Percentiles rank a stretch among this genome's conserved stretches.
phyloP scores from a whole-genome alignment of 2,888 invertebrate genomes.

The Morinoia aosen region DNA sequence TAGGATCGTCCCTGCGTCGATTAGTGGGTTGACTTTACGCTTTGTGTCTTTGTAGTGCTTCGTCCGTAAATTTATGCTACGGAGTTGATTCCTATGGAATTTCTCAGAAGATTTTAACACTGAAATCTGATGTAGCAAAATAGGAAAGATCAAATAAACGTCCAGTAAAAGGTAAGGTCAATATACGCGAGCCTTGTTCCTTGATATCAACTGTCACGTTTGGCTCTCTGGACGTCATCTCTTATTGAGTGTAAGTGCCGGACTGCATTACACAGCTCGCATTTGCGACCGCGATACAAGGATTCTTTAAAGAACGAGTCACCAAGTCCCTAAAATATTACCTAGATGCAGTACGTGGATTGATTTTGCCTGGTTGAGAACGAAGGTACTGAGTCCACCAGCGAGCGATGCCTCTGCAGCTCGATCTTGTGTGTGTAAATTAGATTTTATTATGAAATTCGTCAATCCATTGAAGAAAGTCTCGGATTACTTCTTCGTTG shows the following conservation, averaged over 20 bases:
- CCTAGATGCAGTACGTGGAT: background rate
- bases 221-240: background rate
- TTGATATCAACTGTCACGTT: background rate
- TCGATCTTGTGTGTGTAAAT: background rate
- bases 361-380: background rate
- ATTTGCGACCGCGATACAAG: background rate
- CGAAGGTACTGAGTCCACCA: background rate
- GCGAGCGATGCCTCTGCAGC: background rate
- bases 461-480: too few relatives aligned
- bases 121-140: background rate
- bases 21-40: background rate
- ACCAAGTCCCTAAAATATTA: background rate
- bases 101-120: background rate
- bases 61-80: background rate
- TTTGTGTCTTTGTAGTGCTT: background rate
- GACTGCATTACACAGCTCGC: background rate
- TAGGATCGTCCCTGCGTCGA: background rate
- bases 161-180: background rate
- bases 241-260: background rate
- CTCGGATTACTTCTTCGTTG: too few relatives aligned
- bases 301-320: background rate
- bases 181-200: background rate
- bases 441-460: background rate
- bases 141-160: background rate
- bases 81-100: background rate